Percentiles rank a stretch among this genome's conserved stretches.
phyloP scores from a whole-genome alignment of 2,797 vertebrate species.

The Brotula barbata region DNA sequence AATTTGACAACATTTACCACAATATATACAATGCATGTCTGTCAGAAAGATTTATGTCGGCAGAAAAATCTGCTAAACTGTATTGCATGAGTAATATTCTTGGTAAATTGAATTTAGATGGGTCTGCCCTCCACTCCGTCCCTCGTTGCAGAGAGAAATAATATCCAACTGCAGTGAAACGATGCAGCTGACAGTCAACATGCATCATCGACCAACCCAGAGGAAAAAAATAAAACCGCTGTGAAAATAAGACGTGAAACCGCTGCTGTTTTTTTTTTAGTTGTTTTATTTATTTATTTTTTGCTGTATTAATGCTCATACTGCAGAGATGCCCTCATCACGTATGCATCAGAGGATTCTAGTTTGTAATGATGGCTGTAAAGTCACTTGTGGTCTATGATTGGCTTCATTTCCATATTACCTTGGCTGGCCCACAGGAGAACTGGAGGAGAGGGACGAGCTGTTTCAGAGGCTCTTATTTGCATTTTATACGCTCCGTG shows the following conservation, averaged over 20 bases:
- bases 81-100: constrained; percentile 20
- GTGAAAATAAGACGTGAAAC: background rate
- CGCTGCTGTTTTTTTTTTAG: constrained; percentile 1
- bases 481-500: constrained; percentile 35
- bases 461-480: constrained; percentile 15
- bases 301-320: background rate
- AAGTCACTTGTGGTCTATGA: constrained; percentile 33
- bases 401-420: constrained; percentile 56
- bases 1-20: constrained; percentile 3
- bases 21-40: background rate
- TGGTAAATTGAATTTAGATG: constrained; percentile 15
- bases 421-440: constrained; percentile 27
- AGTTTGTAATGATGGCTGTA: constrained; percentile 15
- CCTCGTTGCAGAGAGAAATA: background rate
- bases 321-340: background rate
- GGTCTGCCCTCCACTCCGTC: background rate
- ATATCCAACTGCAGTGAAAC: background rate
- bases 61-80: background rate
- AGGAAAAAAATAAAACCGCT: constrained; percentile 10
- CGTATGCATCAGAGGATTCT: background rate
- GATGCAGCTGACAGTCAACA: constrained; percentile 7
- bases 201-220: constrained; percentile 1
- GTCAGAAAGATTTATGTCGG: constrained; percentile 20
- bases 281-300: too few species aligned
- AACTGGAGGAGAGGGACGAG: background rate